phyloP scores from a whole-genome alignment of 2,113 vertebrate genomes.

The Phaethon lepturus region DNA sequence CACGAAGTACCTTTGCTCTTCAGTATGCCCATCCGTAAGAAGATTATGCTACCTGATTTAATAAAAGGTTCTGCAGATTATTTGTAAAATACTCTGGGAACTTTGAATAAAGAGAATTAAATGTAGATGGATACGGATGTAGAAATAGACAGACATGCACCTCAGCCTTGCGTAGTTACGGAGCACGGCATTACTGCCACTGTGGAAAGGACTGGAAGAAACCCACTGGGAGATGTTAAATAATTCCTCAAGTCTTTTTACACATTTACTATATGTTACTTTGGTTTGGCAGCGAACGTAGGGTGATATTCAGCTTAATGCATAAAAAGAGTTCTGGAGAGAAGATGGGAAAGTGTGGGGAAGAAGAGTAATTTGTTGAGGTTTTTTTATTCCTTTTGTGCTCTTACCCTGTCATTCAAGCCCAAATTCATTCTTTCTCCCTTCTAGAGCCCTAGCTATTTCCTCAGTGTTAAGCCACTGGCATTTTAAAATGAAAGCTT shows the following conservation, averaged over 20 bases:
- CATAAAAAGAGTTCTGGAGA: neutral
- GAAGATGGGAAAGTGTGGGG: neutral
- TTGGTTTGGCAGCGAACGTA: neutral
- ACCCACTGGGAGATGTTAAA: neutral
- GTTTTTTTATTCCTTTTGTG: neutral
- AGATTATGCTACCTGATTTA: neutral
- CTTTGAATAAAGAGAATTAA: neutral
- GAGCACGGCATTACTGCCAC: neutral
- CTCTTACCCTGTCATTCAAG: neutral
- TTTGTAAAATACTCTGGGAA: neutral
- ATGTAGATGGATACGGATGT: neutral
- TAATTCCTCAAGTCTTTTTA: neutral
- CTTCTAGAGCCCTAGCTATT: neutral
- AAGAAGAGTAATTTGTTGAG: neutral
- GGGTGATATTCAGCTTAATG: neutral
- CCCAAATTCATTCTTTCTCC: neutral
- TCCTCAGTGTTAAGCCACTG: neutral
- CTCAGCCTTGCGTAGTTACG: neutral
- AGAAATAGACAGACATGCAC: neutral
- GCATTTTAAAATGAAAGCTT: neutral
- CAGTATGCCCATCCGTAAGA: accelerated
- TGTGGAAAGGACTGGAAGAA: neutral
- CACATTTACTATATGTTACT: neutral
- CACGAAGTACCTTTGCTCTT: neutral
- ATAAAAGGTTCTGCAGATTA: neutral